Conservation (phyloP, 2,113 vertebrate genomes). For the Cheilinus undulatus region DNA sequence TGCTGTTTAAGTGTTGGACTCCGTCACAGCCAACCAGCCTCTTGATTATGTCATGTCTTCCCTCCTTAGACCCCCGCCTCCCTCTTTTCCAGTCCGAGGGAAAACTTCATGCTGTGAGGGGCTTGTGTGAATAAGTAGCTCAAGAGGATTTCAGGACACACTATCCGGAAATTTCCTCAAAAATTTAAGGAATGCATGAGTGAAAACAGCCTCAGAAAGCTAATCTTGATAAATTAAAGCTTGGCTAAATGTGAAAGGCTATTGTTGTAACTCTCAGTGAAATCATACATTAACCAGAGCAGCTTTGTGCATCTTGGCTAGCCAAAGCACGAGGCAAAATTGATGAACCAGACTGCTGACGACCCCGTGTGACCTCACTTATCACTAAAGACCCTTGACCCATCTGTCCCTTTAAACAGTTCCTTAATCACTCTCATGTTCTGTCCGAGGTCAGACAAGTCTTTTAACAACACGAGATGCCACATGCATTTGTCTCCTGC, state of each 20-base stretch:
- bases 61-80: too few relatives aligned
- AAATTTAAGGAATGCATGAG: too few relatives aligned
- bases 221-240: conserved; percentile 71
- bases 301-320: conserved; percentile 54
- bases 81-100: too few relatives aligned
- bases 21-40: too few relatives aligned
- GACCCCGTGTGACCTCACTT: conserved; percentile 71
- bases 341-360: conserved; percentile 67
- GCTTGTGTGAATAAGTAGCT: too few relatives aligned
- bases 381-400: conserved; percentile 71
- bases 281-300: conserved; percentile 61
- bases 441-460: conserved; percentile 57
- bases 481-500: conserved; percentile 70
- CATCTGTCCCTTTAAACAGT: conserved; percentile 67
- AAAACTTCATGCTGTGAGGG: too few relatives aligned
- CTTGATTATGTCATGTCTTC: too few relatives aligned
- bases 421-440: conserved; percentile 73
- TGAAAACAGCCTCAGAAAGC: too few relatives aligned
- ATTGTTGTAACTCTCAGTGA: conserved; percentile 62
- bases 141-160: too few relatives aligned
- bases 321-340: conserved; percentile 63
- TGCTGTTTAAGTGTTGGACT: too few relatives aligned
- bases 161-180: too few relatives aligned
- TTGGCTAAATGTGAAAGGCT: conserved; percentile 35
- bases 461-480: conserved; percentile 62